Percentiles rank a stretch among this genome's conserved stretches.
Conservation (phyloP, 2,113 vertebrate genomes). For the Vireo altiloquus region DNA sequence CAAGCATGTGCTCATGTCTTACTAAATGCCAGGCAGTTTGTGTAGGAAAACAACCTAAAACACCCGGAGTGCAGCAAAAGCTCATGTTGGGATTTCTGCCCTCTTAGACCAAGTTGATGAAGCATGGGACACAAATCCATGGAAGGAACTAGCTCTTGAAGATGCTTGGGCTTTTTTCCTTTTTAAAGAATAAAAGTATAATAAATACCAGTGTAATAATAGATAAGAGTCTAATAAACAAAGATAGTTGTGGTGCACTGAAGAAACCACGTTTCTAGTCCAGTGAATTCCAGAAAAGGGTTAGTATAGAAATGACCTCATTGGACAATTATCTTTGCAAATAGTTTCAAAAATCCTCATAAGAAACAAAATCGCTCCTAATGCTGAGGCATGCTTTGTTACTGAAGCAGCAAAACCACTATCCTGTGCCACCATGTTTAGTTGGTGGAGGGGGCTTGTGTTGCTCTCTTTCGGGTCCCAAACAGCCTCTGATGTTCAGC, state of each 20-base stretch:
- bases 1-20: accelerated
- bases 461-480: neutral
- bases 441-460: neutral
- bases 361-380: neutral
- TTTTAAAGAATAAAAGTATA: neutral
- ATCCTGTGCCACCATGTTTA: accelerated
- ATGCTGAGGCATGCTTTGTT: neutral
- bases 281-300: neutral
- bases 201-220: neutral
- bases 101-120: neutral
- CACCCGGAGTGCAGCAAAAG: neutral
- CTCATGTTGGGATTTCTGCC: neutral
- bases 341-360: neutral
- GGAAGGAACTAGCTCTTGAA: neutral
- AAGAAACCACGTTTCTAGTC: neutral
- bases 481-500: neutral
- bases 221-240: neutral
- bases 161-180: neutral
- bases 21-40: neutral
- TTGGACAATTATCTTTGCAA: neutral
- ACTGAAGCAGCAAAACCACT: neutral
- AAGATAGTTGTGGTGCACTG: neutral
- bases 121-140: neutral
- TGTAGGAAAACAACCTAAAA: neutral
- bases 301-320: neutral